These are phyloP conservation scores for Myotis davidii DNA, from an alignment of 2,113 vertebrate species.

Conservation along the genomic window DNA sequence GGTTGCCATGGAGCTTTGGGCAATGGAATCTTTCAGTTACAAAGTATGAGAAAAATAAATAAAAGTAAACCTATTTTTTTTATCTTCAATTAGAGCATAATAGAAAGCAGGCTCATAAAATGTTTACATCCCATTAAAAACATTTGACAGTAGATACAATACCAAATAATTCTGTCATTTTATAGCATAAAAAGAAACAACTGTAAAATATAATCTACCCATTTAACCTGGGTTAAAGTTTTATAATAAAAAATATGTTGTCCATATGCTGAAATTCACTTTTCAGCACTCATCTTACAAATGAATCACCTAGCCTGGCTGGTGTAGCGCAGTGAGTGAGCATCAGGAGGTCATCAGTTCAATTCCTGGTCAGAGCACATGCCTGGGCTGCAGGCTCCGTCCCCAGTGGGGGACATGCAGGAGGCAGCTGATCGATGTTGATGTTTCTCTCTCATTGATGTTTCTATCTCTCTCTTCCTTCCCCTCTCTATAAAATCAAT, in stretches of 20 bases:
- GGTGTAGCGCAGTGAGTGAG: too few species aligned
- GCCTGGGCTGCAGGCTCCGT: too few species aligned
- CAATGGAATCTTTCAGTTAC: neutral
- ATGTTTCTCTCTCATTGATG: too few species aligned
- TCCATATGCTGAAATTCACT: rapidly evolving
- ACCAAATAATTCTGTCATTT: neutral
- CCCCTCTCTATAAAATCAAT: too few species aligned
- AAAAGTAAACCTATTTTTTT: neutral
- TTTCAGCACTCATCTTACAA: rapidly evolving
- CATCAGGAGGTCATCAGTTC: too few species aligned
- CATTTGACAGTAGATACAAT: neutral
- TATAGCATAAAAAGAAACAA: neutral
- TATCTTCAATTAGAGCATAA: neutral
- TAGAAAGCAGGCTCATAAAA: neutral
- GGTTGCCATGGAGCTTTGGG: neutral
- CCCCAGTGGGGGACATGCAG: too few species aligned
- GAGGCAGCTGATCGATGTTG: too few species aligned
- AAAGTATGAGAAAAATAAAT: neutral
- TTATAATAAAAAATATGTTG: neutral
- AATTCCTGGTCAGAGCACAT: too few species aligned
- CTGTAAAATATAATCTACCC: neutral
- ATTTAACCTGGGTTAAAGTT: neutral
- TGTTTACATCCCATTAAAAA: neutral
- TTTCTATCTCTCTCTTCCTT: too few species aligned
- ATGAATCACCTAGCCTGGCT: too few species aligned